Base-by-base conservation (phyloP, 2,888 invertebrate species). In the Syrphus vitripennis region DNA sequence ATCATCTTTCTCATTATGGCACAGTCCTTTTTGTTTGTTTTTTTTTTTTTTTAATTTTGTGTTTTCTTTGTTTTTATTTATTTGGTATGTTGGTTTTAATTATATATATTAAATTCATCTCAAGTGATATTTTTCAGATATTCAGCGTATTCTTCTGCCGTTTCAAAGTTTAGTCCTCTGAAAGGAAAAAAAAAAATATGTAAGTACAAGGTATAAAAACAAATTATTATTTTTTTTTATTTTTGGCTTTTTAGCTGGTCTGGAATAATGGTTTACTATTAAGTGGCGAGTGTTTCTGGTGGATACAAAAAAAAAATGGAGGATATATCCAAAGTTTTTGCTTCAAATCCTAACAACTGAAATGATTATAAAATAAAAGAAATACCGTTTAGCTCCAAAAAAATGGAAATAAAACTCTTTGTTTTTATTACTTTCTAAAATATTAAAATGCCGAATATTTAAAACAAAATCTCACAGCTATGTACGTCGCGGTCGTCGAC, bases 121-220 rank as follows among this genome's bases (percentile, higher is more conserved):
- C 83, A 88, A 81, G 87, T 90, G 89, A 91, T 89, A 87, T 90
- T 88, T 63, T 90, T 89, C 87, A 92, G 89, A 89, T 92, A 89
- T 74, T 89, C 88, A 63, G 90, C 92, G 75, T 92, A 92, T 76
- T 91, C 91, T 37, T 91, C 90, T 78, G 90, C 91, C 81, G 91
- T 91, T 42, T 87, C 80, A 87, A 91, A 92, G 84, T 91, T 90
- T 75, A 88, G 70, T 76, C 88, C 76, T 40, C 89, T 90, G 87
- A 26, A 84, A 89, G 67, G 6, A 75, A 26, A 53, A 14, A 29
- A n/a, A 61, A 87, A 55, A 45, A 31, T n/a, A 45, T 42, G 57
- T 61, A 2, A 10, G 24, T 16, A 21, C 12, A 2, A 50, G 3
- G 24, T 7, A 5, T 24, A n/a, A n/a, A n/a, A n/a, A n/a, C n/a